Base-by-base conservation (phyloP, 2,888 invertebrate genomes). In the Allacma fusca region DNA sequence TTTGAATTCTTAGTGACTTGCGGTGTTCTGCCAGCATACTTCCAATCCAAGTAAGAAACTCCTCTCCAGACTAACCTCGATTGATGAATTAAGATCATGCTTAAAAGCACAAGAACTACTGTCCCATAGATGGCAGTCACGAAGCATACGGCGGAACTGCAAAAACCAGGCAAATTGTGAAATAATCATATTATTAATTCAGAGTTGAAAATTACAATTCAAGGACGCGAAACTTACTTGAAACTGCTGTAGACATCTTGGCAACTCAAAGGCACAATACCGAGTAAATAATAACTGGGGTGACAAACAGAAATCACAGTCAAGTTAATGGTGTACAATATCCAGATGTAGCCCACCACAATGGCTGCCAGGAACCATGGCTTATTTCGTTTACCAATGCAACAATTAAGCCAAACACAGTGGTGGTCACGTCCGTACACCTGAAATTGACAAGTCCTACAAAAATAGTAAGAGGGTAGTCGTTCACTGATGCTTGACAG, bases 371-470 rank as follows among this genome's bases (percentile, higher is more conserved):
- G 19, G 69, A 82, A 83, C 81, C 81, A 81, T 2, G 71, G 68
- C 21, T 81, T 77, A 76, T 83, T 83, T 19, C 69, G 57, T 28
- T 65, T 75, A 43, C 82, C 81, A 69, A 83, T 77, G 69, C 83
- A 83, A 69, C 79, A 79, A 71, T 82, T 81, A 0, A 83, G 69
- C 83, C 83, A 83, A 13, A 82, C 80, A 64, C 83, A 83, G 62
- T 83, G 83, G 76, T 83, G 83, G 70, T 83, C 83, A 16, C 82
- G 72, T 5, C 81, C 81, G 40, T 78, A 73, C 69, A 82, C 76
- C 12, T 76, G 74, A 29, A 78, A 78, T 64, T 79, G 78, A 72
- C 82, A 82, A 29, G 76, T 76, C 19, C 80, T 76, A 71, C 83
- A 83, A 65, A 78, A 81, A 62, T 81, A 81, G 73, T 80, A 83